Percentiles rank a stretch among this genome's conserved stretches.
phyloP scores from a whole-genome alignment of 2,113 vertebrate species.

The Forbesichthys papilliferus region DNA sequence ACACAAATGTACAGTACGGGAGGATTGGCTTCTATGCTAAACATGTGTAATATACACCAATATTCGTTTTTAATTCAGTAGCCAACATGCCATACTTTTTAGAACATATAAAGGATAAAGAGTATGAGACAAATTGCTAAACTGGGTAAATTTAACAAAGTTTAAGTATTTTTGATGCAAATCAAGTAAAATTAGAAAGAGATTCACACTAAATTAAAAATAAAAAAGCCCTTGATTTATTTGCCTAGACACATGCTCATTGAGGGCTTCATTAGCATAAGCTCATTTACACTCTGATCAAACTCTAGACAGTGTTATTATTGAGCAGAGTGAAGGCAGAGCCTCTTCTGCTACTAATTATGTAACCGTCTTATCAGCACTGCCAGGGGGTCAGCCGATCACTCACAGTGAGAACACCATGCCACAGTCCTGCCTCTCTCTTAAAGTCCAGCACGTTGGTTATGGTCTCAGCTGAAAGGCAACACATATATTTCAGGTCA shows the following conservation, averaged over 20 bases:
- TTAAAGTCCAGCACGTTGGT: conserved; percentile 98
- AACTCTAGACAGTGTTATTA: conserved; percentile 2
- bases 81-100: no score
- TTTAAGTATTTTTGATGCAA: background rate
- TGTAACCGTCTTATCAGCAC: conserved; percentile 10
- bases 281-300: conserved; percentile 26
- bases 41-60: background rate
- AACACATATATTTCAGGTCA: background rate
- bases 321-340: conserved; percentile 13
- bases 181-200: background rate
- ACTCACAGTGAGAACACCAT: conserved; percentile 92
- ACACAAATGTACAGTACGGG: background rate
- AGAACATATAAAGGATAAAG: no score
- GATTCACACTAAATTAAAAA: background rate
- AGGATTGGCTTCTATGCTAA: background rate
- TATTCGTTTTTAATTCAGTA: background rate
- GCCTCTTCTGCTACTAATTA: conserved; percentile 9
- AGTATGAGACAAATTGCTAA: no score
- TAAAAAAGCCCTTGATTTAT: background rate
- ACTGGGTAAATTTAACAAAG: no score
- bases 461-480: conserved; percentile 86
- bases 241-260: background rate
- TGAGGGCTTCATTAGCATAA: conserved; percentile 20
- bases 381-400: background rate
- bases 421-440: conserved; percentile 94